Evolutionary conservation across 2,113 vertebrate genomes (phyloP).

Genomic region (Peromyscus maniculatus): DNA sequence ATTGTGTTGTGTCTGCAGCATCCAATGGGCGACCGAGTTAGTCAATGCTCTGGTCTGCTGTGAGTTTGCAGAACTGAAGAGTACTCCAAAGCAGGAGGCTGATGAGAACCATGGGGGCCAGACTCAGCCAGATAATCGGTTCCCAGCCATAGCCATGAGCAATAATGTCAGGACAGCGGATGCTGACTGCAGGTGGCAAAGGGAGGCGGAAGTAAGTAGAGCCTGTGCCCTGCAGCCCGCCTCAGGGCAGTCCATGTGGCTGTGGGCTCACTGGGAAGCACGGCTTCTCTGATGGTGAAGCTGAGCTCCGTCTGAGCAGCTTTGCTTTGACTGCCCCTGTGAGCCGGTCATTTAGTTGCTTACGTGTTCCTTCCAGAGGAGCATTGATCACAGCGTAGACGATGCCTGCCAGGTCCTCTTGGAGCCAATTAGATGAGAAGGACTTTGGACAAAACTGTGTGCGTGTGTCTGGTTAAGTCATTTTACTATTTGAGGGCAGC

Average conservation of each 20-base stretch:
- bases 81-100: background rate
- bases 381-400: conserved; percentile 70
- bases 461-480: conserved; percentile 74
- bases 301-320: background rate
- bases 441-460: conserved; percentile 59
- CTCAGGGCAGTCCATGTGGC: background rate
- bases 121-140: background rate
- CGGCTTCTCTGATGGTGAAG: background rate
- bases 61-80: background rate
- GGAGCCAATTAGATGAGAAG: conserved; percentile 73
- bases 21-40: background rate
- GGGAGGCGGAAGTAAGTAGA: background rate
- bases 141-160: no score
- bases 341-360: conserved; percentile 57
- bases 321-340: background rate
- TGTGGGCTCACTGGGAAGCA: background rate
- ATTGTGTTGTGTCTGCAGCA: background rate
- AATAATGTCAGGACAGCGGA: background rate
- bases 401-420: conserved; percentile 73
- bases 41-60: background rate
- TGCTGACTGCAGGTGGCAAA: background rate
- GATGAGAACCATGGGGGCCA: background rate
- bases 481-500: conserved; percentile 73
- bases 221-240: background rate
- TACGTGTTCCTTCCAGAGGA: conserved; percentile 72